phyloP scores from a whole-genome alignment of 2,797 vertebrate species.

The Heterohyrax brucei region DNA sequence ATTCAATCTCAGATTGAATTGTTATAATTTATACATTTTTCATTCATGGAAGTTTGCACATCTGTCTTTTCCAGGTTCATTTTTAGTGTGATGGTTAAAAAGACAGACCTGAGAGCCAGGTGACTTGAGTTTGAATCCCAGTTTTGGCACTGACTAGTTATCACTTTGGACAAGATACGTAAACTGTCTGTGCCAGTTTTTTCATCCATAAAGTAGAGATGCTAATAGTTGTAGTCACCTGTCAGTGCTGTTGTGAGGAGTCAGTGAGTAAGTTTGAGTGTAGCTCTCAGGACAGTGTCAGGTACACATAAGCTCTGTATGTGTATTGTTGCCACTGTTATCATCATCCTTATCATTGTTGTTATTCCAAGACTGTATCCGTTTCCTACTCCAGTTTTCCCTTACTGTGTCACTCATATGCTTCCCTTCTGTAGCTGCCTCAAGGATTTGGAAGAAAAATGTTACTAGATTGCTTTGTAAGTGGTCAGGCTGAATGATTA shows the following conservation, averaged over 20 bases:
- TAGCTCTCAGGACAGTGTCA: neutral
- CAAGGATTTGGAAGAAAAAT: conserved; percentile 30
- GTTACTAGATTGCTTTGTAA: conserved; percentile 31
- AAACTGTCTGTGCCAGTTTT: neutral
- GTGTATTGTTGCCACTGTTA: neutral
- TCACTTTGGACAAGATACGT: conserved; percentile 22
- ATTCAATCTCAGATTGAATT: conserved; percentile 24
- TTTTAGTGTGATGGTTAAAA: conserved; percentile 35
- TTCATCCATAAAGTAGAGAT: neutral
- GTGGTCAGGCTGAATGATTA: neutral
- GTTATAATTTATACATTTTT: conserved; percentile 43
- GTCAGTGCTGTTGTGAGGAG: neutral
- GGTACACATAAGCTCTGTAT: neutral
- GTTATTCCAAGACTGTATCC: neutral
- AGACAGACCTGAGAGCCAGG: neutral
- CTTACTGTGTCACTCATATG: neutral
- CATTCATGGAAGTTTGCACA: neutral
- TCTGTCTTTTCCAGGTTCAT: conserved; percentile 2
- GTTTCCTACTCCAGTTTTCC: neutral
- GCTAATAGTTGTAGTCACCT: neutral
- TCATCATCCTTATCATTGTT: neutral
- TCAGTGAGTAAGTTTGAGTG: neutral
- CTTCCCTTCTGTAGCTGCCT: neutral
- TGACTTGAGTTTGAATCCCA: conserved; percentile 31
- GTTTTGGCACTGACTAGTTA: neutral